A percentile compares a stretch with the other conserved stretches of the same genome.
These are phyloP conservation scores for Vireo altiloquus DNA, from an alignment of 2,113 vertebrate species.

Conservation along the genomic window DNA sequence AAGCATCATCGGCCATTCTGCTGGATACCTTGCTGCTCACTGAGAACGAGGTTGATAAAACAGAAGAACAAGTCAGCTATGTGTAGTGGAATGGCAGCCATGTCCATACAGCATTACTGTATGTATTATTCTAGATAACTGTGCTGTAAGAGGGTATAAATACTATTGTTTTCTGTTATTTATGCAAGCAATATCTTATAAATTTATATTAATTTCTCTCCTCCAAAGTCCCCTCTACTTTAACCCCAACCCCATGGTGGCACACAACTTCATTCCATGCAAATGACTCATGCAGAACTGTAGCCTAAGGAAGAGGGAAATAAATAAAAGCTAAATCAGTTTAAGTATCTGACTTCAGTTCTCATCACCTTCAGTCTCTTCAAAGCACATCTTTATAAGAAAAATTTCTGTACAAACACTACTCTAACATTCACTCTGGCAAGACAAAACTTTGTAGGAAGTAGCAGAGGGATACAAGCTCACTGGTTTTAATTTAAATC, in stretches of 20 bases:
- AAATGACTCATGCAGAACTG: constrained; percentile 20
- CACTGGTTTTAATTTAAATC: not conserved
- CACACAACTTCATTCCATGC: constrained; percentile 14
- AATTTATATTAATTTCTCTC: constrained; percentile 32
- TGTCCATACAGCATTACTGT: not conserved
- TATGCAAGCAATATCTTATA: constrained; percentile 40
- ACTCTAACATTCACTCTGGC: not conserved
- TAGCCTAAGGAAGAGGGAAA: constrained; percentile 24
- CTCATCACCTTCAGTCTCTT: not conserved
- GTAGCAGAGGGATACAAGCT: not conserved
- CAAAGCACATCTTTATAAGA: not conserved
- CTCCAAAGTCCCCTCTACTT: constrained; percentile 1
- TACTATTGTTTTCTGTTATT: constrained; percentile 58
- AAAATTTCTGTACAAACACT: not conserved
- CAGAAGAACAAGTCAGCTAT: constrained; percentile 85
- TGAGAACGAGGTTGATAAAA: constrained; percentile 82
- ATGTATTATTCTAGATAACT: not conserved
- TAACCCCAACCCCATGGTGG: not conserved
- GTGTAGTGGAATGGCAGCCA: constrained; percentile 66
- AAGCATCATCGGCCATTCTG: constrained; percentile 76
- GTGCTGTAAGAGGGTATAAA: not conserved
- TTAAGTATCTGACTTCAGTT: not conserved
- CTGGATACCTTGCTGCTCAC: constrained; percentile 84
- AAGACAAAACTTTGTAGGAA: not conserved
- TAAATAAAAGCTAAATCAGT: constrained; percentile 54